Base-by-base conservation (phyloP, 1,140 invertebrate species). In the Tetramorium simillimum region DNA sequence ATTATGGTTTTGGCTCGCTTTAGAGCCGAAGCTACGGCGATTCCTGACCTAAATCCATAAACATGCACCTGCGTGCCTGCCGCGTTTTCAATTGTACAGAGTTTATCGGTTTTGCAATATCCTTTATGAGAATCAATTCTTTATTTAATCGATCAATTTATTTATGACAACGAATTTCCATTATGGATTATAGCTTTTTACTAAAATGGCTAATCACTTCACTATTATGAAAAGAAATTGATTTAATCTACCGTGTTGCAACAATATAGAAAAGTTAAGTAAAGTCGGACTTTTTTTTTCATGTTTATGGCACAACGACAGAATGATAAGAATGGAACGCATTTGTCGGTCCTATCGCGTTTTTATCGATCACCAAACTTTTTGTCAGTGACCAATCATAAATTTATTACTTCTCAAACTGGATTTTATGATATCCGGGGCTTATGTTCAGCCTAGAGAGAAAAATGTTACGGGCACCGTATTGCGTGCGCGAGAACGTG, bases 41-140 rank as follows among this genome's bases (percentile, higher is more conserved):
- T 82, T 85, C 72, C 77, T 91, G 90, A 90, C 87, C 77, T 81
- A 77, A 82, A 88, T 90, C 40, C 70, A 69, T 21, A 46, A 88
- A 78, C 75, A 49, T 73, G 86, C 81, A 81, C 88, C 84, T 86
- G 70, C 62, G 60, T 40, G 33, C 53, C 67, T 81, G 14, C 14
- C 21, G 37, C 33, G 56, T 85, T 85, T 85, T 85, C 49, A 78
- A 85, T 85, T 51, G n/a, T 43, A 65, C 18, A 40, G 28, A 51
- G 49, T 28, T 65, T 73, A 73, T 58, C n/a, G 40, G 14, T 46
- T 58, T 82, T 40, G 60, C 46, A 33, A 73, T 58, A 58, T 7
- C 3, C 24, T 60, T 63, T 18, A 33, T 21, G 3, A 24, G 18
- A 75, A 60, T 37, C 28, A 49, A 73, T 81, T 81, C 21, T 53